phyloP scores from a whole-genome alignment of 2,888 invertebrate species.

The Eugnorisma glareosa region DNA sequence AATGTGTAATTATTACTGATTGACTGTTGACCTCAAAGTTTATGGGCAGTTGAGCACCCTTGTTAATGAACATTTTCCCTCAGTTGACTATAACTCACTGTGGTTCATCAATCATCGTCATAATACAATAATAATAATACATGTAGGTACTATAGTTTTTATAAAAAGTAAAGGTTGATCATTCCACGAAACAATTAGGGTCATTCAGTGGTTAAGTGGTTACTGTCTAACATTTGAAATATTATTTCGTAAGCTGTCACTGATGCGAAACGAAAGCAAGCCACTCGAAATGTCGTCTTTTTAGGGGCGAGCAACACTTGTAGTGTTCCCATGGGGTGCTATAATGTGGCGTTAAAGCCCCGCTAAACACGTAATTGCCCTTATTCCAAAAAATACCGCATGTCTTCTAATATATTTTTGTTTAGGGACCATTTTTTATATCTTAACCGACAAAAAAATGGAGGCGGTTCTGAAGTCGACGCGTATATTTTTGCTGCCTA shows the following conservation, averaged over 20 bases:
- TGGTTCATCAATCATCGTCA: conserved; percentile 2
- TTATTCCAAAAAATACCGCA: conserved; percentile 60
- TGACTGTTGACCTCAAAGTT: conserved; percentile 40
- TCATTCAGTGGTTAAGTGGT: conserved; percentile 24
- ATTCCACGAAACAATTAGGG: conserved; percentile 24
- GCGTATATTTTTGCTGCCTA: conserved; percentile 48
- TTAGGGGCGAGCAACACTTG: conserved; percentile 69
- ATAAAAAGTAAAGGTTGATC: conserved; percentile 7
- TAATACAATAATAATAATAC: neutral
- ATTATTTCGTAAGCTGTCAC: conserved; percentile 52
- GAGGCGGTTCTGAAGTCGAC: conserved; percentile 5
- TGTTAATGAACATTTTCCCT: conserved; percentile 39
- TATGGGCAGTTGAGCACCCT: conserved; percentile 26
- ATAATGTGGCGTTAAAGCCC: conserved; percentile 74
- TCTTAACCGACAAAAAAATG: conserved; percentile 29
- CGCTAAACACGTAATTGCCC: conserved; percentile 79
- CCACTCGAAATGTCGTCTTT: conserved; percentile 67
- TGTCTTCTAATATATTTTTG: conserved; percentile 65
- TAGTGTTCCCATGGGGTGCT: conserved; percentile 76
- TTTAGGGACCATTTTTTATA: conserved; percentile 67
- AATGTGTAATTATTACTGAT: conserved; percentile 53
- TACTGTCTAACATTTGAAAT: conserved; percentile 54
- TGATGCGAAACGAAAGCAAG: conserved; percentile 70
- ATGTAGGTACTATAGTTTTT: neutral
- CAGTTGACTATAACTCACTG: conserved; percentile 10